Conservation (phyloP, 2,113 vertebrate genomes). For the Tragulus kanchil region DNA sequence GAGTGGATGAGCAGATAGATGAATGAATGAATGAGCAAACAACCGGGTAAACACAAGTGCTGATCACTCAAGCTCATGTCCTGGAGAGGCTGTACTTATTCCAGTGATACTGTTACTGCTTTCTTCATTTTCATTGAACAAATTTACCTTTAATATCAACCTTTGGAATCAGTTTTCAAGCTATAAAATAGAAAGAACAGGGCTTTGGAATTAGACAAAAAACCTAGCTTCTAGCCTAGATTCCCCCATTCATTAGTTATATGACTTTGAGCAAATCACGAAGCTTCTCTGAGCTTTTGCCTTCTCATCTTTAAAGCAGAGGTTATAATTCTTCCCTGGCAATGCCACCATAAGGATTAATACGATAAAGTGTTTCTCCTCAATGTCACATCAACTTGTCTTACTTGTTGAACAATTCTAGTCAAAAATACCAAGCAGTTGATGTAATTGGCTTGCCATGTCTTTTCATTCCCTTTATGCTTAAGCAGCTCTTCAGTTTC, state of each 20-base stretch:
- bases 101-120: background rate
- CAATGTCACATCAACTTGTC: background rate
- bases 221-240: background rate
- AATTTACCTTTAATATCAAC: constrained; percentile 39
- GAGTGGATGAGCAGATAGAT: background rate
- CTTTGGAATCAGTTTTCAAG: constrained; percentile 55
- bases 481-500: background rate
- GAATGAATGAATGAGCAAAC: background rate
- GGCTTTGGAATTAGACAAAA: constrained; percentile 30
- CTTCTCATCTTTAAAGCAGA: constrained; percentile 2
- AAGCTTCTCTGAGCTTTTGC: background rate
- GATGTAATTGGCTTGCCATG: background rate
- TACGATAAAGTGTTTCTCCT: background rate
- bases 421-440: background rate
- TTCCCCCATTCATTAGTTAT: constrained; percentile 16
- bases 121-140: constrained; percentile 57
- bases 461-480: background rate
- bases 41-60: background rate
- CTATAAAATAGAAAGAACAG: background rate
- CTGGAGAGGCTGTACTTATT: background rate
- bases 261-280: background rate
- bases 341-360: background rate
- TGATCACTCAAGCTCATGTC: background rate
- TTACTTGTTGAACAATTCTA: constrained; percentile 19
- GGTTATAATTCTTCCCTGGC: background rate